A percentile compares a stretch with the other conserved stretches of the same genome.
These are phyloP conservation scores for Nymphalis polychloros DNA, from an alignment of 2,888 invertebrate genomes.

Conservation along the genomic window DNA sequence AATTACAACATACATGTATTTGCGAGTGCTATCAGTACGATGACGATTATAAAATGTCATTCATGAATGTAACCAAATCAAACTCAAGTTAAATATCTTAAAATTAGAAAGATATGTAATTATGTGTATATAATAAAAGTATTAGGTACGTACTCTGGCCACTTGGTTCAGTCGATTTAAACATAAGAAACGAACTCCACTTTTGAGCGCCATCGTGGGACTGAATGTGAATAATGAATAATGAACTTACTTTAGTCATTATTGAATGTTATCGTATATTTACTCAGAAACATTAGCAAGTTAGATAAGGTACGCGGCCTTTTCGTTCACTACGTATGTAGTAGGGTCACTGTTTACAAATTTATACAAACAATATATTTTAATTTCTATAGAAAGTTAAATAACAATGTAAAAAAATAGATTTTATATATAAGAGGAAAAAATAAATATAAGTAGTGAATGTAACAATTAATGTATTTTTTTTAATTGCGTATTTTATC, in stretches of 20 bases:
- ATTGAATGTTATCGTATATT: slow-evolving; percentile 40
- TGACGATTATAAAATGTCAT: not conserved
- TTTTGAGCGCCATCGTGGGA: slow-evolving; percentile 39
- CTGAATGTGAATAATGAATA: slow-evolving; percentile 25
- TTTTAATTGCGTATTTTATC: not conserved
- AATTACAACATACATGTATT: slow-evolving; percentile 7
- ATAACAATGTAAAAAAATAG: too few relatives aligned
- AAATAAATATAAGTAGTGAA: too few relatives aligned
- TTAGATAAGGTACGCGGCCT: slow-evolving; percentile 56
- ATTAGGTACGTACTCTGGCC: slow-evolving; percentile 54
- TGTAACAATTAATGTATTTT: not conserved
- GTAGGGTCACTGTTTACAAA: slow-evolving; percentile 29
- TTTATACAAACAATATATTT: slow-evolving; percentile 3
- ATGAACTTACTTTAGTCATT: slow-evolving; percentile 28
- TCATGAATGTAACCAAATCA: not conserved
- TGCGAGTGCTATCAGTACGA: not conserved
- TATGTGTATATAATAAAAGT: not conserved
- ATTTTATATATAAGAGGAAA: too few relatives aligned
- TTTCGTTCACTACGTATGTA: slow-evolving; percentile 17
- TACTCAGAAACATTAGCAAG: slow-evolving; percentile 60
- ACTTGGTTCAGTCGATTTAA: slow-evolving; percentile 52
- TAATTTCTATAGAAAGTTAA: not conserved
- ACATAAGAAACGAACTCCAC: slow-evolving; percentile 60
- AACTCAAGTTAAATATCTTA: not conserved
- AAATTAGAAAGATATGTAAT: slow-evolving; percentile 9